A percentile compares a stretch with the other conserved stretches of the same genome.
phyloP scores from a whole-genome alignment of 1,140 invertebrate species.

The Heliconius eleuchia region DNA sequence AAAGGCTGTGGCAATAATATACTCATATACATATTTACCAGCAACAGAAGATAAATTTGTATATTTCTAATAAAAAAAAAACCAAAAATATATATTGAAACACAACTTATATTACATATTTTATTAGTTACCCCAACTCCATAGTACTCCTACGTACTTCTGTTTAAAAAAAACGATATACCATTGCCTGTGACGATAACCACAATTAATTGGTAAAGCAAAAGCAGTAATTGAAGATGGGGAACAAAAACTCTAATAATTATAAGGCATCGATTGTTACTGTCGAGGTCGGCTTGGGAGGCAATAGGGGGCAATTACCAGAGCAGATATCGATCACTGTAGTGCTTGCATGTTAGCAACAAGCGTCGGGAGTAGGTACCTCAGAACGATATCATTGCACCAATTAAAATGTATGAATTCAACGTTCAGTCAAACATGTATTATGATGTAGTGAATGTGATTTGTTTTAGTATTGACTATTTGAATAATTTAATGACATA shows the following conservation, averaged over 20 bases:
- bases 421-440: neutral
- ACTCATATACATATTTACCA: neutral
- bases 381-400: neutral
- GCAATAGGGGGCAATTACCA: neutral
- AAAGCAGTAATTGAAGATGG: neutral
- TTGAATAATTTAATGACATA: no score
- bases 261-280: slow-evolving; percentile 5
- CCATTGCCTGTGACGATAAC: neutral
- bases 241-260: neutral
- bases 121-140: neutral
- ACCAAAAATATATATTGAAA: neutral
- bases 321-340: neutral
- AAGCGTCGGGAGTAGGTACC: neutral
- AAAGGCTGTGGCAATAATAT: no score
- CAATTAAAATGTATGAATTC: slow-evolving; percentile 13
- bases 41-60: neutral
- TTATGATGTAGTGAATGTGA: neutral
- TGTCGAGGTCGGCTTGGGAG: neutral
- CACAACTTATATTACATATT: neutral
- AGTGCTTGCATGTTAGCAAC: neutral
- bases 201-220: neutral
- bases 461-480: no score
- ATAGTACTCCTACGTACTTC: neutral
- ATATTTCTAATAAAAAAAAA: neutral
- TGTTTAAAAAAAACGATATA: neutral